Conservation (phyloP, 1,140 invertebrate species). For the Berghia stephanieae region DNA sequence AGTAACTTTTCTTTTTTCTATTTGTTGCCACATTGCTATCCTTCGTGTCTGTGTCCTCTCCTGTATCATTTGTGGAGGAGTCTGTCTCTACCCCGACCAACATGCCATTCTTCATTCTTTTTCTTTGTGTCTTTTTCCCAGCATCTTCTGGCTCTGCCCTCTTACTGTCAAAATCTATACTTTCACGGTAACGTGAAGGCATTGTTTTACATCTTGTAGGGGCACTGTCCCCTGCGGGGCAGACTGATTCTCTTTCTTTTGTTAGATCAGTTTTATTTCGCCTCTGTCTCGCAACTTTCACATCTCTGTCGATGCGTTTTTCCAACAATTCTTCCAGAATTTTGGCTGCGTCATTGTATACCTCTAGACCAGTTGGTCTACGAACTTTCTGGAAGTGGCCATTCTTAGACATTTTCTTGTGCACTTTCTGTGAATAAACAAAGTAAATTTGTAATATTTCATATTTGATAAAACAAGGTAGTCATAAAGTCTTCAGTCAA, state of each 20-base stretch:
- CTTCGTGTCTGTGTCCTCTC: conserved; percentile 37
- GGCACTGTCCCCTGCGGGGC: background rate
- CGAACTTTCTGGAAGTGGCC: conserved; percentile 8
- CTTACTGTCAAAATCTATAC: no score
- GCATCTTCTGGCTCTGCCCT: no score
- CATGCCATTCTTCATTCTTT: conserved; percentile 8
- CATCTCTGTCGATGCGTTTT: conserved; percentile 30
- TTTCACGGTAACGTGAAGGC: conserved; percentile 23
- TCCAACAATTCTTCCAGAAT: conserved; percentile 48
- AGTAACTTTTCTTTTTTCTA: conserved; percentile 46
- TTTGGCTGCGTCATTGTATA: conserved; percentile 41
- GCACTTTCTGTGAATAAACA: background rate
- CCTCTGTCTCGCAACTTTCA: conserved; percentile 8
- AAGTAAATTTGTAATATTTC: no score
- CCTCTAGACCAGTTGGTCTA: conserved; percentile 34
- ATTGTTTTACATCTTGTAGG: conserved; percentile 26
- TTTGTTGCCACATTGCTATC: conserved; percentile 14
- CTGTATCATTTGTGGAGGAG: conserved; percentile 31
- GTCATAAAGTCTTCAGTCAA: no score
- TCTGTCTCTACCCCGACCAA: background rate
- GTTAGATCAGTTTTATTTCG: conserved; percentile 31
- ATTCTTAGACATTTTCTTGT: conserved; percentile 25
- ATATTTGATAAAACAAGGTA: no score
- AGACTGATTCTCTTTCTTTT: conserved; percentile 15
- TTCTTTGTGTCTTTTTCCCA: conserved; percentile 5